A percentile compares a stretch with the other conserved stretches of the same genome.
phyloP scores from a whole-genome alignment of 2,797 vertebrate genomes.

The Gadopsis marmoratus region DNA sequence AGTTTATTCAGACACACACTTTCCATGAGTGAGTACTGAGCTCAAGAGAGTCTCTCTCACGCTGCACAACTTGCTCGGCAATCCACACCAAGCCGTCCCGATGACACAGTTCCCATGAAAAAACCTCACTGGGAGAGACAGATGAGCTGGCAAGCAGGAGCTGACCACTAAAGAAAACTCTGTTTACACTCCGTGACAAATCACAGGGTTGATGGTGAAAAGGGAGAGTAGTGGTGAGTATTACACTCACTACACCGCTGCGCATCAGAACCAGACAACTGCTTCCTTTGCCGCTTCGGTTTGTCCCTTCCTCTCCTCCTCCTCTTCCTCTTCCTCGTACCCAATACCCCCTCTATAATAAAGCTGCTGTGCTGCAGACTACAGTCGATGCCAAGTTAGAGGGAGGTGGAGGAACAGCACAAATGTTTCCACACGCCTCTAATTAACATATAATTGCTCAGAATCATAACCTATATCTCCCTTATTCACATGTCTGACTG shows the following conservation, averaged over 20 bases:
- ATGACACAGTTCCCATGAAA: slow-evolving; percentile 66
- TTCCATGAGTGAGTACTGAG: slow-evolving; percentile 79
- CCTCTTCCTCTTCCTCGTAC: slow-evolving; percentile 60
- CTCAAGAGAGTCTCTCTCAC: slow-evolving; percentile 60
- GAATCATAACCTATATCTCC: slow-evolving; percentile 10
- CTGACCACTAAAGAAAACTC: slow-evolving; percentile 61
- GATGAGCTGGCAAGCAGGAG: slow-evolving; percentile 54
- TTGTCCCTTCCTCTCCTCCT: slow-evolving; percentile 64
- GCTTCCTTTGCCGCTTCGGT: slow-evolving; percentile 51
- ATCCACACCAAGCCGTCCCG: slow-evolving; percentile 48
- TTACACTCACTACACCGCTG: slow-evolving; percentile 60
- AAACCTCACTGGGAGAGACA: slow-evolving; percentile 57
- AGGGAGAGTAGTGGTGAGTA: slow-evolving; percentile 55
- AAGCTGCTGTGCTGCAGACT: slow-evolving; percentile 49
- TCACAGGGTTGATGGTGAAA: slow-evolving; percentile 65
- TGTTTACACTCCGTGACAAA: slow-evolving; percentile 65
- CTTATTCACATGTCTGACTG: slow-evolving; percentile 10
- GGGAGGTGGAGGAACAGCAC: slow-evolving; percentile 33
- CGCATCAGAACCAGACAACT: slow-evolving; percentile 61
- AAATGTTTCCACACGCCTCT: slow-evolving; percentile 21
- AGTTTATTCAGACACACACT: slow-evolving; percentile 47
- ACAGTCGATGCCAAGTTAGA: slow-evolving; percentile 48
- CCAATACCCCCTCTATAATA: slow-evolving; percentile 54
- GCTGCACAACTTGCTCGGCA: slow-evolving; percentile 45
- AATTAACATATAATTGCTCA: slow-evolving; percentile 15